Evolutionary conservation across 2,797 vertebrate species (phyloP).

Genomic region (Hypotaenidia okinawae): DNA sequence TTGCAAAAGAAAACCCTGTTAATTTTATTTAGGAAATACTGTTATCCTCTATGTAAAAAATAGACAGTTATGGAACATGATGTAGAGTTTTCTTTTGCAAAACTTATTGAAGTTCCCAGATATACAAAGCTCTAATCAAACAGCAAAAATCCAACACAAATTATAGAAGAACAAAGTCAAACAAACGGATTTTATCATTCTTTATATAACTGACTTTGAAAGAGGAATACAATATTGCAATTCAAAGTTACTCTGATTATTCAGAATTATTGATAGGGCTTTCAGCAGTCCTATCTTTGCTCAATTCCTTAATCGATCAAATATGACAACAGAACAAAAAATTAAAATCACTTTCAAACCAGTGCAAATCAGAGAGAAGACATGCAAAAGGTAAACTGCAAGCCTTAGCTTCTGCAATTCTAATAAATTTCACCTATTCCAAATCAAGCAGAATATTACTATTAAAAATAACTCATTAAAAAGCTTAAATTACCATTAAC

Average conservation of each 20-base stretch:
- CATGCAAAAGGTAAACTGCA: background rate
- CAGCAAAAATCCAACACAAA: background rate
- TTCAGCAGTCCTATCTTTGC: background rate
- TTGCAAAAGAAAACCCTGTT: background rate
- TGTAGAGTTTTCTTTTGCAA: background rate
- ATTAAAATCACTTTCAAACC: background rate
- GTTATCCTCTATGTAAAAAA: background rate
- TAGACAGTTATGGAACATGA: background rate
- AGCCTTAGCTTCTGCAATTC: background rate
- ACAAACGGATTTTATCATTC: background rate
- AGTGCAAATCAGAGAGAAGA: background rate
- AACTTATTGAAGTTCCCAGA: background rate
- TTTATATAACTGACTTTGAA: background rate
- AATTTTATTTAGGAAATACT: background rate
- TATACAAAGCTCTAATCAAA: background rate
- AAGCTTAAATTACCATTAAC: slow-evolving; percentile 86
- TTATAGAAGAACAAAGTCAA: background rate
- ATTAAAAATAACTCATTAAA: background rate
- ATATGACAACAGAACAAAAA: background rate
- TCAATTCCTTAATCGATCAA: background rate
- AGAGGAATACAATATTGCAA: background rate
- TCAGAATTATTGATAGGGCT: background rate
- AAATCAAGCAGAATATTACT: background rate
- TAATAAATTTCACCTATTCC: background rate
- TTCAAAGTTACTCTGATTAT: background rate